Conservation (phyloP, 2,888 invertebrate species). For the Cheiracanthium punctorium region DNA sequence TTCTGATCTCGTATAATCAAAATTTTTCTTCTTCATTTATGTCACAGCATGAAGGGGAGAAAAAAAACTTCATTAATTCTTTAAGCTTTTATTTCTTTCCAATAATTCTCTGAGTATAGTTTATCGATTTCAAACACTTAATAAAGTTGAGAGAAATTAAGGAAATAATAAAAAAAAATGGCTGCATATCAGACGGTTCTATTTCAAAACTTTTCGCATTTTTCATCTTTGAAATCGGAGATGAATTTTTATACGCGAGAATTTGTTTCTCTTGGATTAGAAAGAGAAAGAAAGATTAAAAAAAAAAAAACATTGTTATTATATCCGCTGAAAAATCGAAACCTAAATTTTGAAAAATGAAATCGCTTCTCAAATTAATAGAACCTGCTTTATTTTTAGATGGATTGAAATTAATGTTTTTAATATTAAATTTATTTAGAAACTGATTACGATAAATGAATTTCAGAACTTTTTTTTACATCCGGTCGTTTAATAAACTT, state of each 20-base stretch:
- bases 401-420: neutral
- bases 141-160: constrained; percentile 7
- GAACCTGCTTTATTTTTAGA: neutral
- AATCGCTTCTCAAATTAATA: neutral
- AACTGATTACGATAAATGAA: no score
- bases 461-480: no score
- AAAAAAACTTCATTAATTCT: constrained; percentile 13
- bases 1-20: constrained; percentile 13
- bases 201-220: constrained; percentile 15
- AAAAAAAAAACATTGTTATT: no score
- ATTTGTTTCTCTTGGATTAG: neutral
- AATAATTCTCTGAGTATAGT: neutral
- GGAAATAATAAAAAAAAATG: neutral
- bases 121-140: constrained; percentile 8
- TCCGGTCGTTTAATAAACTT: no score
- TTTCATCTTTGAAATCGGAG: neutral
- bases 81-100: neutral
- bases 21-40: neutral
- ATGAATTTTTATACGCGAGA: neutral
- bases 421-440: no score
- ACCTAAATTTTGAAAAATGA: neutral
- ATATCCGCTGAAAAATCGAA: neutral
- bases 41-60: neutral
- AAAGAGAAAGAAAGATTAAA: neutral
- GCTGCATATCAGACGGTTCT: constrained; percentile 7